Base-by-base conservation (phyloP, 2,888 invertebrate genomes). In the Lymantria monacha region DNA sequence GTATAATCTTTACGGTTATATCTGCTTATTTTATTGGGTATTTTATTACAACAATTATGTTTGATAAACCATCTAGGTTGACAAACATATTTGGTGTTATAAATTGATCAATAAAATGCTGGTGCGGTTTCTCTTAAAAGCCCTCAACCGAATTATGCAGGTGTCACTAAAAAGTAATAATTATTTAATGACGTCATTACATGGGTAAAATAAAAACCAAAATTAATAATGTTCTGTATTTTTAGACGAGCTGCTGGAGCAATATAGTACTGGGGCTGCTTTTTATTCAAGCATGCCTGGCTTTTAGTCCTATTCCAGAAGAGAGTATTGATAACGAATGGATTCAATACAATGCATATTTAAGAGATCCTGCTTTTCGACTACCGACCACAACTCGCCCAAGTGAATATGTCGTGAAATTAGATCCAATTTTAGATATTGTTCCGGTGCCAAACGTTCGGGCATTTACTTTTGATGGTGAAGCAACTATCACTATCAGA, bases 311-410 rank as follows among this genome's bases (percentile, higher is more conserved):
- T 0, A 70, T 85, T 14, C 46, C 49, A 13, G 53, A 53, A 13
- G 49, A 46, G 10, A 46, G 9, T n/a, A 36, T 41, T 9, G 85
- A 85, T 7, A 75, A 85, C 54, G 87, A 86, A 77, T 87, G 86
- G 87, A 69, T 65, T 3, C 66, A 78, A 30, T 87, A 80, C 52
- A 64, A 62, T 3, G 62, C 65, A 37, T 68, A 70, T 57, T 30
- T 86, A 41, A 73, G 81, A 11, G 70, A 85, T 48, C 71, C 79
- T 0, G 66, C 70, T 7, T 93, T 88, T 62, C 83, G 93, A 8
- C 75, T 93, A 1, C 91, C 92, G 0, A 79, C 72, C 0, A 82
- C 84, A 0, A 85, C 94, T 0, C 52, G 50, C 1, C 95, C 95
- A 0, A 65, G 59, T 0, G 76, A 76, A n/a, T 95, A 95, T 59